Conservation (phyloP, 2,797 vertebrate species). For the Acomys russatus region DNA sequence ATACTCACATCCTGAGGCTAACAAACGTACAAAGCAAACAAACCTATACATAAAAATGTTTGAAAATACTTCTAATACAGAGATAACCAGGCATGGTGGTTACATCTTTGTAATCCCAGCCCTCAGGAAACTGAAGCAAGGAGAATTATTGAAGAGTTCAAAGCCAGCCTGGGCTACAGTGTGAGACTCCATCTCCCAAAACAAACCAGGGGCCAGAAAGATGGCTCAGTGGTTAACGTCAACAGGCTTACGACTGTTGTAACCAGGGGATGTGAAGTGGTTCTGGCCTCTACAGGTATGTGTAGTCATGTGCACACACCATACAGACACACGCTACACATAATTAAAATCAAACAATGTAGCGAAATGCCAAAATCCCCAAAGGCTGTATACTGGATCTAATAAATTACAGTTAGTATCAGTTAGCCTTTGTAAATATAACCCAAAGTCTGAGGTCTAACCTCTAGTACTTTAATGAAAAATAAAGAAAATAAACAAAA, state of each 20-base stretch:
- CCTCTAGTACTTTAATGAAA: not conserved
- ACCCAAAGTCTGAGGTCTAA: not conserved
- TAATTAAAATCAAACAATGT: not conserved
- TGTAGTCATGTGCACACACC: not conserved
- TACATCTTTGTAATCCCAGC: not conserved
- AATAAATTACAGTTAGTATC: not conserved
- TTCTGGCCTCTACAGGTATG: not conserved
- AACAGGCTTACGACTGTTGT: not conserved
- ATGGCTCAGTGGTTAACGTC: not conserved
- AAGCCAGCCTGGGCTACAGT: not conserved
- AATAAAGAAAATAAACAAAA: not conserved
- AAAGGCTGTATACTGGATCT: conserved; percentile 1
- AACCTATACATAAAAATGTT: not conserved
- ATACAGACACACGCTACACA: not conserved
- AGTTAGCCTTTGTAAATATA: conserved; percentile 52
- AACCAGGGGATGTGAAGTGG: not conserved
- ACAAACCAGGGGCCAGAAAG: not conserved
- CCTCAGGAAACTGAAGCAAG: not conserved
- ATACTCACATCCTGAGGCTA: not conserved
- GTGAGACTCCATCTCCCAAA: not conserved
- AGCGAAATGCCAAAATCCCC: not conserved
- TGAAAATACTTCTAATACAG: conserved; percentile 8
- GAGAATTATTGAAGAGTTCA: not conserved
- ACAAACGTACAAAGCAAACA: not conserved
- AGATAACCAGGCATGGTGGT: not conserved